Evolutionary conservation across 2,888 invertebrate genomes (phyloP).

Genomic region (Drosophila melanosoma): DNA sequence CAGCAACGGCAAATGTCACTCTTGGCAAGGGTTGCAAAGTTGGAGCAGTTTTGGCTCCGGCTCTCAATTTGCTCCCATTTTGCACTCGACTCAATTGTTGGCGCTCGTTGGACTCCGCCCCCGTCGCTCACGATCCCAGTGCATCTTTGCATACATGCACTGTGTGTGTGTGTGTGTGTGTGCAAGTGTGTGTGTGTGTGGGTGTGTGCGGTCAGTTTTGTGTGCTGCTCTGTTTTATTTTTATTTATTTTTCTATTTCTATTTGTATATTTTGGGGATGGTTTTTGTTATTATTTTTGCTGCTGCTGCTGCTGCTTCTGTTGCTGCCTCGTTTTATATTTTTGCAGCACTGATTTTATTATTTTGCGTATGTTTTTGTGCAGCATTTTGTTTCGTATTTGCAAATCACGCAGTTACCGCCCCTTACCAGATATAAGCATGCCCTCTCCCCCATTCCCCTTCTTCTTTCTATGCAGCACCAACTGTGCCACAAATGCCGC

Average conservation of each 20-base stretch:
- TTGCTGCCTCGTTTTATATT: slow-evolving; percentile 53
- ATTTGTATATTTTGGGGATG: slow-evolving; percentile 37
- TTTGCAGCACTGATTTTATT: slow-evolving; percentile 70
- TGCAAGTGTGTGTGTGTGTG: slow-evolving; percentile 29
- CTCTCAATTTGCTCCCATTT: slow-evolving; percentile 33
- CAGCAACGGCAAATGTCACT: slow-evolving; percentile 23
- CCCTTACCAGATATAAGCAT: slow-evolving; percentile 3
- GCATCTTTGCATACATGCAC: slow-evolving; percentile 39
- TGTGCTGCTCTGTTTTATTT: slow-evolving; percentile 27
- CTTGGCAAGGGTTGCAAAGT: slow-evolving; percentile 50
- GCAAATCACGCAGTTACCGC: slow-evolving; percentile 51
- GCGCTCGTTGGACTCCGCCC: slow-evolving; percentile 65
- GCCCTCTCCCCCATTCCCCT: neutral
- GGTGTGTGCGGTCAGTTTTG: slow-evolving; percentile 51
- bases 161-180: slow-evolving; percentile 31
- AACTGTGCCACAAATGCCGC: slow-evolving; percentile 53
- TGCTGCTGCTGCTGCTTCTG: slow-evolving; percentile 22
- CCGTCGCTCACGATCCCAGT: slow-evolving; percentile 46
- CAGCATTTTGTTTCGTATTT: slow-evolving; percentile 48
- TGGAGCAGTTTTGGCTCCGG: slow-evolving; percentile 40
- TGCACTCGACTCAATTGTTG: slow-evolving; percentile 57
- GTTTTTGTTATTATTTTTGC: slow-evolving; percentile 26
- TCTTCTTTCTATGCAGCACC: neutral
- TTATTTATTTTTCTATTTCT: slow-evolving; percentile 14
- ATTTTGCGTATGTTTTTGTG: slow-evolving; percentile 55